A percentile compares a stretch with the other conserved stretches of the same genome.
Evolutionary conservation across 2,113 vertebrate species (phyloP).

Genomic region (Chaetodon auriga): DNA sequence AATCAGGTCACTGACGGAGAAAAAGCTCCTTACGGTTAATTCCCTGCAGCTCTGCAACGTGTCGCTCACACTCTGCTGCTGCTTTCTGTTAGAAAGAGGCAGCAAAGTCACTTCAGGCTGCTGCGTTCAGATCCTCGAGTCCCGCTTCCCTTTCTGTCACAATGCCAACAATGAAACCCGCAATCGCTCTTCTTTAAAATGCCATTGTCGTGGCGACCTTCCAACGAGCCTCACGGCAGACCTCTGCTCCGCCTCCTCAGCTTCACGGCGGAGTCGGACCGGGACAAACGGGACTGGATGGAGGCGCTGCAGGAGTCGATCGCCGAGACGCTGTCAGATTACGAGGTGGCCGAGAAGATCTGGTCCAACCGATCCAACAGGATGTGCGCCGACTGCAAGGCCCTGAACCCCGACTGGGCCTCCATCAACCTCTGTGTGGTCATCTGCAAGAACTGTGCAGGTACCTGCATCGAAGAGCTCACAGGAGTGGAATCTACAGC

Average conservation of each 20-base stretch:
- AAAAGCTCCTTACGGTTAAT: conserved; percentile 7
- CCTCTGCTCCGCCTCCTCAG: conserved; percentile 71
- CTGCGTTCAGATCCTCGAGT: not conserved
- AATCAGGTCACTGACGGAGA: conserved; percentile 8
- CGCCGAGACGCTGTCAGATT: conserved; percentile 94
- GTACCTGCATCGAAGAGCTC: conserved; percentile 49
- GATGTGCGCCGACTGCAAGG: conserved; percentile 92
- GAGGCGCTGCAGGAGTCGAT: conserved; percentile 94
- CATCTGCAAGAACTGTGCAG: conserved; percentile 99
- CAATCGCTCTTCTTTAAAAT: not conserved
- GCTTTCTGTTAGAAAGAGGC: too few species aligned
- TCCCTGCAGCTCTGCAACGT: not conserved
- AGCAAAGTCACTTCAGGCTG: not conserved
- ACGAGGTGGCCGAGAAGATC: conserved; percentile 98
- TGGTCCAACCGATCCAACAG: conserved; percentile 98
- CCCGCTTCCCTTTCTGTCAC: not conserved
- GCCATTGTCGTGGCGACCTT: not conserved
- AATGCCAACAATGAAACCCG: not conserved
- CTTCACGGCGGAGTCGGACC: conserved; percentile 92
- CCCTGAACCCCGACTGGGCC: conserved; percentile 95
- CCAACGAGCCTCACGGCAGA: not conserved
- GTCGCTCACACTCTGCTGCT: too few species aligned
- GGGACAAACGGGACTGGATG: conserved; percentile 95
- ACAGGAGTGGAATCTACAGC: too few species aligned
- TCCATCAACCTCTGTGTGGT: conserved; percentile 98